Evolutionary conservation across 2,888 invertebrate species (phyloP).

Genomic region (Campaea margaritaria): DNA sequence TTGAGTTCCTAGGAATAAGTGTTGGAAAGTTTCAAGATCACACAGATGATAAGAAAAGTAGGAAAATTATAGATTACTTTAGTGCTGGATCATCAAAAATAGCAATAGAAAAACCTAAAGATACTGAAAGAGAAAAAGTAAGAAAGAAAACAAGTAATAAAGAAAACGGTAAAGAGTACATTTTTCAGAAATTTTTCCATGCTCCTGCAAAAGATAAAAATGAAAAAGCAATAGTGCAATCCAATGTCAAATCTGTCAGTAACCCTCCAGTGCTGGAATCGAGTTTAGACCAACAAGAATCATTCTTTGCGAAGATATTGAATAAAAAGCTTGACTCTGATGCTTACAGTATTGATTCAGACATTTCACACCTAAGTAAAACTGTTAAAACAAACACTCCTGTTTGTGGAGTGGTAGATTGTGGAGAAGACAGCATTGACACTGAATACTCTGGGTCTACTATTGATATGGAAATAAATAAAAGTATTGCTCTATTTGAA

Average conservation of each 20-base stretch:
- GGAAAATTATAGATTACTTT: conserved; percentile 86
- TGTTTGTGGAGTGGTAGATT: conserved; percentile 57
- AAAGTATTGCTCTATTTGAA: conserved; percentile 76
- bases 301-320: conserved; percentile 78
- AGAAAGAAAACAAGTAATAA: conserved; percentile 38
- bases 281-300: conserved; percentile 71
- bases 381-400: conserved; percentile 55
- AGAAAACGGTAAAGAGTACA: conserved; percentile 59
- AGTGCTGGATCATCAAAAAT: conserved; percentile 69
- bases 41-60: conserved; percentile 79
- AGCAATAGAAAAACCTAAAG: conserved; percentile 38
- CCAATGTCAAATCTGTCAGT: conserved; percentile 4
- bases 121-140: conserved; percentile 43
- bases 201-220: conserved; percentile 34
- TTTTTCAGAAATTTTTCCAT: conserved; percentile 52
- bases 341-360: conserved; percentile 33
- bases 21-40: conserved; percentile 91
- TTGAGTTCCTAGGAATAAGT: conserved; percentile 91
- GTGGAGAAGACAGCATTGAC: conserved; percentile 72
- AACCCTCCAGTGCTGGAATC: conserved; percentile 49
- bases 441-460: conserved; percentile 76
- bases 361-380: conserved; percentile 23
- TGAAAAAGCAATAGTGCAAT: conserved; percentile 11
- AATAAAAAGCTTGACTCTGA: conserved; percentile 45
- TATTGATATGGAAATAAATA: conserved; percentile 79